Percentiles rank a stretch among this genome's conserved stretches.
These are phyloP conservation scores for Trididemnum clinides DNA, from an alignment of 23 tunicate genomes.

Conservation along the genomic window DNA sequence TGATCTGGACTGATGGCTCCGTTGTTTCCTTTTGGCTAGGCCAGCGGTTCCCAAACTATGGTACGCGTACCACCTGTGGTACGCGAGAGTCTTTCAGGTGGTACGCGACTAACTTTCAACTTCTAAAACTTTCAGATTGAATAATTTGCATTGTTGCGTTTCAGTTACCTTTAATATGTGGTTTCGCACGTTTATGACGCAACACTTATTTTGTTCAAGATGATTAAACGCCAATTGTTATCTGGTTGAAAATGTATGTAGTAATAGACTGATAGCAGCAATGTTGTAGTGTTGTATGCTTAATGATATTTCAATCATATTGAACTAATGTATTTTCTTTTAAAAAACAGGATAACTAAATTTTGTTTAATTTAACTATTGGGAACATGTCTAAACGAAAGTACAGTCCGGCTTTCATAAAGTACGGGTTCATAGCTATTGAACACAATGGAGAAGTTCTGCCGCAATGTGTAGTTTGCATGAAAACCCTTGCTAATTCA, in stretches of 20 bases:
- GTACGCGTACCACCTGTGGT: slow-evolving; percentile 56
- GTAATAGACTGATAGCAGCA: no score
- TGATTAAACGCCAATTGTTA: no score
- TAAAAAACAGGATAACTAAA: not conserved
- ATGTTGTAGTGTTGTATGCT: no score
- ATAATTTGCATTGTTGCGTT: slow-evolving; percentile 34
- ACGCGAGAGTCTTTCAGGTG: slow-evolving; percentile 55
- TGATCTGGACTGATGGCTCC: no score
- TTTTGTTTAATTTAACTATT: slow-evolving; percentile 20
- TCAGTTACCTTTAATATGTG: slow-evolving; percentile 26
- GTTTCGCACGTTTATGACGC: slow-evolving; percentile 33
- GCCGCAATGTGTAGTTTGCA: slow-evolving; percentile 36
- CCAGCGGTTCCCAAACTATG: slow-evolving; percentile 49
- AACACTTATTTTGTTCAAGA: slow-evolving; percentile 39
- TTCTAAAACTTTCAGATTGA: slow-evolving; percentile 33
- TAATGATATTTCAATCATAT: no score
- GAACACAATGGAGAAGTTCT: slow-evolving; percentile 17
- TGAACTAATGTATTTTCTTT: no score
- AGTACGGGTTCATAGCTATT: slow-evolving; percentile 18
- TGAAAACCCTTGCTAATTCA: slow-evolving; percentile 30
- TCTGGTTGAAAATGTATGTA: no score
- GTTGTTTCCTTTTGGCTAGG: no score
- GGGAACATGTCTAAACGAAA: slow-evolving; percentile 36
- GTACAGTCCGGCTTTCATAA: not conserved
- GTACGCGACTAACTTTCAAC: slow-evolving; percentile 45